Evolutionary conservation across 2,797 vertebrate species (phyloP).

Genomic region (Spinus pinus): DNA sequence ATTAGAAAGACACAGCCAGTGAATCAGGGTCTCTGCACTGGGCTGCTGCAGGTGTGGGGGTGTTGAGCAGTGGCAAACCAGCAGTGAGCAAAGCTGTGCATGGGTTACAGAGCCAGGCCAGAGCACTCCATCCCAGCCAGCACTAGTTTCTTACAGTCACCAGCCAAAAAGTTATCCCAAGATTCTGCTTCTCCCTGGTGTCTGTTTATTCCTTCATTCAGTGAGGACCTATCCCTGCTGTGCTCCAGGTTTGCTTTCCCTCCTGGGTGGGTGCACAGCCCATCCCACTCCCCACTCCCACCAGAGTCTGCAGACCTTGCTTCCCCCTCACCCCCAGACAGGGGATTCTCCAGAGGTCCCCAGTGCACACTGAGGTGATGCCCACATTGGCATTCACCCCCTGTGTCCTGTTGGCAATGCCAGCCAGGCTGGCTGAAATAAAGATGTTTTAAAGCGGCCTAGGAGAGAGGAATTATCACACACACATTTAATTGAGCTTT

Average conservation of each 20-base stretch:
- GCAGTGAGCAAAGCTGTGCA: neutral
- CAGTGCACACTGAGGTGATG: neutral
- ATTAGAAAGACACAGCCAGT: neutral
- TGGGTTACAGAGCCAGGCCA: neutral
- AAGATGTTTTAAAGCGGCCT: neutral
- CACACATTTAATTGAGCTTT: neutral
- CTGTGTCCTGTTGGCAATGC: neutral
- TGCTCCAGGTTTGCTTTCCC: neutral
- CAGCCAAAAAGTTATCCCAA: neutral
- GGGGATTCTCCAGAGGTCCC: neutral
- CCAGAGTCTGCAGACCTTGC: neutral
- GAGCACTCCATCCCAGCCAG: neutral
- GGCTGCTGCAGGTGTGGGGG: neutral
- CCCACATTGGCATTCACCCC: neutral
- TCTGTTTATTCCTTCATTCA: too few relatives aligned
- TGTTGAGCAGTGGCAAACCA: neutral
- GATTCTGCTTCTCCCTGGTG: neutral
- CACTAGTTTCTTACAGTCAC: neutral
- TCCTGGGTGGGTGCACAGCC: neutral
- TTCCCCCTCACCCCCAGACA: neutral
- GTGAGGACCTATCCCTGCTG: neutral
- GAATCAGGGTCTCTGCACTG: neutral
- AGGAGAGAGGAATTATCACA: neutral
- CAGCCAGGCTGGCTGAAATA: neutral
- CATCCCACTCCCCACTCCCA: neutral